These are phyloP conservation scores for Caenorhabditis sp. DNA, from an alignment of 2,888 invertebrate genomes.

Conservation along the genomic window DNA sequence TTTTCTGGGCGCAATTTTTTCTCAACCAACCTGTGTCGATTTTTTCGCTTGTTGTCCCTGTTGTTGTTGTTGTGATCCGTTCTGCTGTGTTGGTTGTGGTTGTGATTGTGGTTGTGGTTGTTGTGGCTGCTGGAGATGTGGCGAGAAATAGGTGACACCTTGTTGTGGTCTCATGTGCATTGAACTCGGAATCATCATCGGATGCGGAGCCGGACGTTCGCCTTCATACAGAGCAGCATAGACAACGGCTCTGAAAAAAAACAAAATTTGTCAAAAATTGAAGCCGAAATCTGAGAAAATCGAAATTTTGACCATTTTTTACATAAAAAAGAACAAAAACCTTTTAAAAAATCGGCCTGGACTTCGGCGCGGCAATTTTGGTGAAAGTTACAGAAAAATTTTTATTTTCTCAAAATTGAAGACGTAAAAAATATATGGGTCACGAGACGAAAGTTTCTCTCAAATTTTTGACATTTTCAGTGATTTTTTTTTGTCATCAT, in stretches of 20 bases:
- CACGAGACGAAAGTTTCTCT: too few relatives aligned
- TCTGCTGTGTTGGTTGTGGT: neutral
- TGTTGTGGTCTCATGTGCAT: neutral
- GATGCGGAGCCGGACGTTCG: conserved; percentile 24
- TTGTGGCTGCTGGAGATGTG: neutral
- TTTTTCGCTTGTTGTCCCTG: neutral
- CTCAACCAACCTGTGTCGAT: neutral
- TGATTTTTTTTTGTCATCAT: too few relatives aligned
- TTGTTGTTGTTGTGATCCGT: neutral
- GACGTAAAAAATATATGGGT: too few relatives aligned
- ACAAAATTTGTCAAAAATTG: neutral
- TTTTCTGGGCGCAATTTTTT: too few relatives aligned
- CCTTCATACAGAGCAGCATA: conserved; percentile 36
- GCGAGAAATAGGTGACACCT: neutral
- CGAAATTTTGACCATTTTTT: neutral
- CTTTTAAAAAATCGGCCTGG: too few relatives aligned
- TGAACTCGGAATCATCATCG: conserved; percentile 2
- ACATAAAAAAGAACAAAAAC: too few relatives aligned
- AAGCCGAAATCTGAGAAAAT: neutral
- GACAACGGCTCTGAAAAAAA: conserved; percentile 35
- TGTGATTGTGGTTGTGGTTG: neutral
- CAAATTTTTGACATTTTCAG: too few relatives aligned
- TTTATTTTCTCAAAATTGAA: too few relatives aligned
- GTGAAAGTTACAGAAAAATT: too few relatives aligned
- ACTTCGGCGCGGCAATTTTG: too few relatives aligned